Evolutionary conservation across 2,113 vertebrate genomes (phyloP).

Genomic region (Rhinichthys klamathensis): DNA sequence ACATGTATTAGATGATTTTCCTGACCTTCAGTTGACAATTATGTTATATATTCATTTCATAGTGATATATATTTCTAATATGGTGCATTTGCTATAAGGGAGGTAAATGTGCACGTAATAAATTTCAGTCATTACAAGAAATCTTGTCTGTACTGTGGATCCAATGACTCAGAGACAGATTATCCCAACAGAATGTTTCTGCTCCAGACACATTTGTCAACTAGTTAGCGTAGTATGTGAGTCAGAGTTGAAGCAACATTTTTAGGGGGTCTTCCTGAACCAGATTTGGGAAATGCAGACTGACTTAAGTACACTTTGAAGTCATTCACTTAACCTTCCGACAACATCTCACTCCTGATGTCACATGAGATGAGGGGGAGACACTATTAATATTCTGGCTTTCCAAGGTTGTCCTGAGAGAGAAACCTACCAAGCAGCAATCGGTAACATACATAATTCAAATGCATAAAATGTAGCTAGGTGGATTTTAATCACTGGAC

Average conservation of each 20-base stretch:
- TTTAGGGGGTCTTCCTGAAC: slow-evolving; percentile 9
- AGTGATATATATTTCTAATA: slow-evolving; percentile 22
- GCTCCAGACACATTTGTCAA: slow-evolving; percentile 17
- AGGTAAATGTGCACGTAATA: background rate
- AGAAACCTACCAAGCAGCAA: too few relatives aligned
- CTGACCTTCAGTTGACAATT: background rate
- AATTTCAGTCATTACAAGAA: background rate
- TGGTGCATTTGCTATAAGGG: background rate
- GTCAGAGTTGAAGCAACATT: background rate
- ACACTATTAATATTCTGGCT: background rate
- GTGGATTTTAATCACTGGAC: background rate
- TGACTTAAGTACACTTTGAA: background rate
- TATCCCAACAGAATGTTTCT: background rate
- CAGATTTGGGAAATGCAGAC: slow-evolving; percentile 9
- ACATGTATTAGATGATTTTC: background rate
- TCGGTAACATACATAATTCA: background rate
- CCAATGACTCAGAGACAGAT: background rate
- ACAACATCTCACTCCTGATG: background rate
- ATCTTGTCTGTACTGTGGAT: background rate
- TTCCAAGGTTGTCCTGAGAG: too few relatives aligned
- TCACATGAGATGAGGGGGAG: background rate
- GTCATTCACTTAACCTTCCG: background rate
- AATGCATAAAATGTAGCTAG: background rate
- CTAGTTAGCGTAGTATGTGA: background rate
- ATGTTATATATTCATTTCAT: background rate